phyloP scores from a whole-genome alignment of 2,797 vertebrate genomes.

The Aratinga solstitialis region DNA sequence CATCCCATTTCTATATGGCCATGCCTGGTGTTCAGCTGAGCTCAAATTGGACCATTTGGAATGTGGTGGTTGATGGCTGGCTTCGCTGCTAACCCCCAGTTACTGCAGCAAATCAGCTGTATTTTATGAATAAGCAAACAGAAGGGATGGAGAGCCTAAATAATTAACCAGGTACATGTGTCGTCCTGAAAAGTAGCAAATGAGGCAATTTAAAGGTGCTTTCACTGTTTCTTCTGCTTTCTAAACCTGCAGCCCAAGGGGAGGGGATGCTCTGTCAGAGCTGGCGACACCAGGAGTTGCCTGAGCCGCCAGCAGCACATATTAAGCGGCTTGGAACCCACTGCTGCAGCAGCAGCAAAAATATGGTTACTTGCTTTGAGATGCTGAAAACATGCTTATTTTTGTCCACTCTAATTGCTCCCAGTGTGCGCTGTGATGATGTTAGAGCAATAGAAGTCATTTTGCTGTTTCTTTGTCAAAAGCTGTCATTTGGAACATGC shows the following conservation, averaged over 20 bases:
- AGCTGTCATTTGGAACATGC: neutral
- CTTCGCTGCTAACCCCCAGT: neutral
- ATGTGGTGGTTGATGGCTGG: neutral
- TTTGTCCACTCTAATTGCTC: neutral
- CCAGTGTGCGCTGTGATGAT: neutral
- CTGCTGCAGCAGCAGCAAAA: neutral
- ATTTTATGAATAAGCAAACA: constrained; percentile 25
- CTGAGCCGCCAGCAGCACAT: neutral
- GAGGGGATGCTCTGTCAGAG: neutral
- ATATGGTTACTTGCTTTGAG: neutral
- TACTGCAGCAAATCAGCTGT: neutral
- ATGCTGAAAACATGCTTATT: neutral
- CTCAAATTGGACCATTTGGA: neutral
- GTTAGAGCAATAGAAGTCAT: neutral
- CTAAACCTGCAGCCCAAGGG: neutral
- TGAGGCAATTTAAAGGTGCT: neutral
- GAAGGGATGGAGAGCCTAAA: neutral
- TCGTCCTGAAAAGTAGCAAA: constrained; percentile 1
- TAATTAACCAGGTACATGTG: constrained; percentile 29
- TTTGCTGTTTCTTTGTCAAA: neutral
- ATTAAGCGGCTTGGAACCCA: accelerated
- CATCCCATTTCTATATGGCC: accelerated
- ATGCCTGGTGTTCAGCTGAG: neutral
- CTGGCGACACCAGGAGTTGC: neutral
- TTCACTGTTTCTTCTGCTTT: neutral